phyloP scores from a whole-genome alignment of 2,888 invertebrate genomes.

The Cataglyphis cursor region DNA sequence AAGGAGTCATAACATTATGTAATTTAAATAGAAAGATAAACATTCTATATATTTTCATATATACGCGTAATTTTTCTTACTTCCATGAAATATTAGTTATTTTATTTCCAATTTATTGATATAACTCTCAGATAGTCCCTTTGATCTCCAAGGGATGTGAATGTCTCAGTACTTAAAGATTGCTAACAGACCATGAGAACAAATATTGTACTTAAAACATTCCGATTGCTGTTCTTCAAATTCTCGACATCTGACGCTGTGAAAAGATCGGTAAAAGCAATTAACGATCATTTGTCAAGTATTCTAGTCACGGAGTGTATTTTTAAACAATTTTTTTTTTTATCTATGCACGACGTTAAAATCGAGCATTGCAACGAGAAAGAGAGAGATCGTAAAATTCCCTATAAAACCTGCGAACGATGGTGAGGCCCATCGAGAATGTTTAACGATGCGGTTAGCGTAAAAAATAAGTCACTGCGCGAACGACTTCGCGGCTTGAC shows the following conservation, averaged over 20 bases:
- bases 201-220: conserved; percentile 11
- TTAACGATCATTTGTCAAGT: conserved; percentile 12
- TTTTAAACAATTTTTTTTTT: background rate
- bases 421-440: conserved; percentile 20
- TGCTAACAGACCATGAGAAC: background rate
- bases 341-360: background rate
- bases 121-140: background rate
- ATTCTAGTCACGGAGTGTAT: conserved; percentile 2
- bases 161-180: background rate
- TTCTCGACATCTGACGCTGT: background rate
- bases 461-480: conserved; percentile 41
- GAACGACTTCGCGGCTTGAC: conserved; percentile 28
- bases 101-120: conserved; percentile 7
- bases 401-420: conserved; percentile 27
- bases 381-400: conserved; percentile 36
- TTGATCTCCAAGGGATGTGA: background rate
- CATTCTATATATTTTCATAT: background rate
- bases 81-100: background rate
- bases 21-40: background rate
- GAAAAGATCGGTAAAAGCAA: background rate
- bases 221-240: background rate
- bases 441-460: conserved; percentile 44
- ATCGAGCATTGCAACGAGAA: background rate
- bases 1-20: background rate
- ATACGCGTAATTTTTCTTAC: background rate